Percentiles rank a stretch among this genome's conserved stretches.
Evolutionary conservation across 2,113 vertebrate species (phyloP).

Genomic region (Tonatia bakeri): DNA sequence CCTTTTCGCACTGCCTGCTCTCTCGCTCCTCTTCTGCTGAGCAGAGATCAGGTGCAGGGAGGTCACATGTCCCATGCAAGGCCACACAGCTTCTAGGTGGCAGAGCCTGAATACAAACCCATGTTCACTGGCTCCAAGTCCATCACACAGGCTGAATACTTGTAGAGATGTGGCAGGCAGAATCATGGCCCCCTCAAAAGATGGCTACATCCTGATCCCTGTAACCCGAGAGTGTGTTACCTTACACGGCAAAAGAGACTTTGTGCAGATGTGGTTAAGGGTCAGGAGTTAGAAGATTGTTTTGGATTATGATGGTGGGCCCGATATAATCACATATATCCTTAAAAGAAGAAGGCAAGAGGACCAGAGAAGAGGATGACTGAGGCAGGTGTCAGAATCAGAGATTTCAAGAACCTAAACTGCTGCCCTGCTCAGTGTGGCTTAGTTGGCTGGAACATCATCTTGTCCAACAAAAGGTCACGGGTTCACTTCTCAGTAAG

Average conservation of each 20-base stretch:
- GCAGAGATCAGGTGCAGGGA: not conserved
- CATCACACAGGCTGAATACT: fast-evolving
- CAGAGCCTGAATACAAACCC: not conserved
- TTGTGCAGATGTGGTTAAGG: not conserved
- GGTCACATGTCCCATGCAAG: not conserved
- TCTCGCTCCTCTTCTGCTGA: not conserved
- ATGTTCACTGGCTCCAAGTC: not conserved
- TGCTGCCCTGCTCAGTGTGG: not conserved
- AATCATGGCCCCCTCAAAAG: no score
- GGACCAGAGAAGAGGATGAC: not conserved
- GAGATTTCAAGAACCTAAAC: not conserved
- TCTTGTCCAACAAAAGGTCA: no score
- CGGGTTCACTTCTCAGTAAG: no score
- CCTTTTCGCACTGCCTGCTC: fast-evolving
- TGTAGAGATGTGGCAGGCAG: not conserved
- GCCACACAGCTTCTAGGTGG: not conserved
- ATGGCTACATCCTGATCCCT: not conserved
- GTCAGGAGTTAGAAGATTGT: not conserved
- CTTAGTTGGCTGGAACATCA: no score
- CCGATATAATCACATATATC: fast-evolving
- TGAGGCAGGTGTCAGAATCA: not conserved
- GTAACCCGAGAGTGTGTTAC: not conserved
- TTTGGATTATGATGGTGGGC: not conserved
- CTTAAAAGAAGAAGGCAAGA: not conserved
- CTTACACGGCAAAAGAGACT: not conserved